These are phyloP conservation scores for Bombyx huttoni DNA, from an alignment of 2,888 invertebrate species.

Conservation along the genomic window DNA sequence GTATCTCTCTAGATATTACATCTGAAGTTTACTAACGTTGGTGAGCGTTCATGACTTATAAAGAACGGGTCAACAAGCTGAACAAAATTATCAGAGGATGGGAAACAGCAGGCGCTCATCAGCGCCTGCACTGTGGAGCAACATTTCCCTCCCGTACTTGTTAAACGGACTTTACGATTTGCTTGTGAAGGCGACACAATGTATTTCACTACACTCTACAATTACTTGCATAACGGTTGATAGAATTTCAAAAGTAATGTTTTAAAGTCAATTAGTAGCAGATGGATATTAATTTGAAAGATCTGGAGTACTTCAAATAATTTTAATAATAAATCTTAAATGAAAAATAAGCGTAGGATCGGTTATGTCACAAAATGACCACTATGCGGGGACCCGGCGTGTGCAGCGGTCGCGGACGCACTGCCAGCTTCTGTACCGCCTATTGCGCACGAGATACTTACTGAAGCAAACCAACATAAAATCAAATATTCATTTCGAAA, in stretches of 20 bases:
- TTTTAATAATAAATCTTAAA: background rate
- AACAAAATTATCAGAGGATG: conserved; percentile 42
- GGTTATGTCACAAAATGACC: conserved; percentile 13
- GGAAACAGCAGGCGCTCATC: conserved; percentile 54
- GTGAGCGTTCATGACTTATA: conserved; percentile 38
- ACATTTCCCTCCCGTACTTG: conserved; percentile 36
- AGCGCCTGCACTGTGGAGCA: conserved; percentile 46
- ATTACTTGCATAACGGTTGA: background rate
- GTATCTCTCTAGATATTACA: conserved; percentile 12
- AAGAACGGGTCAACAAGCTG: conserved; percentile 46
- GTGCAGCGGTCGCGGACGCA: conserved; percentile 47
- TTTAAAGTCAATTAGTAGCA: too few relatives aligned
- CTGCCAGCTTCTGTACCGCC: conserved; percentile 38
- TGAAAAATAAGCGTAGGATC: background rate
- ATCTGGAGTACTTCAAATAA: too few relatives aligned
- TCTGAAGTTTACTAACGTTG: conserved; percentile 47
- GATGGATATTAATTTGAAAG: too few relatives aligned
- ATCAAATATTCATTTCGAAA: conserved; percentile 38
- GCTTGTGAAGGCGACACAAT: background rate
- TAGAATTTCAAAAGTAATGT: too few relatives aligned
- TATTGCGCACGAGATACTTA: conserved; percentile 35
- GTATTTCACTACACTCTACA: background rate
- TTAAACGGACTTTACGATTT: conserved; percentile 7
- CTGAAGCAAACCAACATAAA: conserved; percentile 34
- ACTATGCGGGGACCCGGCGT: conserved; percentile 35